Evolutionary conservation across 2,888 invertebrate genomes (phyloP).

Genomic region (Tipula confusa): DNA sequence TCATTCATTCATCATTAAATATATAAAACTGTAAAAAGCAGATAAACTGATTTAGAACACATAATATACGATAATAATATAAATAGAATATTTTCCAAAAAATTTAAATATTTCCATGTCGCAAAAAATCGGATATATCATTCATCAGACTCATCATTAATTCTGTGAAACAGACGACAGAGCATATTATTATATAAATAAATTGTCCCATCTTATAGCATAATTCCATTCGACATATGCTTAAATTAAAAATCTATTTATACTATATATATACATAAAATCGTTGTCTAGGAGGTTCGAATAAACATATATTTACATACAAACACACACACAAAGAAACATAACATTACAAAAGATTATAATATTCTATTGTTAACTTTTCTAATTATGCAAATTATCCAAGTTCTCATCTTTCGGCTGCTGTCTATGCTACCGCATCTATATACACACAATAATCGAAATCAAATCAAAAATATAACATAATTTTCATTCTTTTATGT

Average conservation of each 20-base stretch:
- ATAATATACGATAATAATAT: too few species aligned
- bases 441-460: neutral
- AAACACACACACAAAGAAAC: neutral
- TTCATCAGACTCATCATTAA: slow-evolving; percentile 3
- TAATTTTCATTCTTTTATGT: too few species aligned
- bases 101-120: neutral
- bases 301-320: neutral
- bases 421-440: neutral
- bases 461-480: neutral
- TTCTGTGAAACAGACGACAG: neutral
- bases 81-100: neutral
- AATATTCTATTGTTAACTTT: neutral
- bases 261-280: neutral
- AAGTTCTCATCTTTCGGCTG: neutral
- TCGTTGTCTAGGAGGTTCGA: neutral
- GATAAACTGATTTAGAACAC: neutral
- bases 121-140: neutral
- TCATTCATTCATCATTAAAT: neutral
- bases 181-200: too few species aligned
- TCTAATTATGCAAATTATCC: neutral
- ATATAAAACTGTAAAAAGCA: neutral
- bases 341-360: neutral
- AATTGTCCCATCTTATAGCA: neutral
- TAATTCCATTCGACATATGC: neutral
- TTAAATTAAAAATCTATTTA: neutral